phyloP scores from a whole-genome alignment of 2,113 vertebrate genomes.

The Tachuris rubrigastra region DNA sequence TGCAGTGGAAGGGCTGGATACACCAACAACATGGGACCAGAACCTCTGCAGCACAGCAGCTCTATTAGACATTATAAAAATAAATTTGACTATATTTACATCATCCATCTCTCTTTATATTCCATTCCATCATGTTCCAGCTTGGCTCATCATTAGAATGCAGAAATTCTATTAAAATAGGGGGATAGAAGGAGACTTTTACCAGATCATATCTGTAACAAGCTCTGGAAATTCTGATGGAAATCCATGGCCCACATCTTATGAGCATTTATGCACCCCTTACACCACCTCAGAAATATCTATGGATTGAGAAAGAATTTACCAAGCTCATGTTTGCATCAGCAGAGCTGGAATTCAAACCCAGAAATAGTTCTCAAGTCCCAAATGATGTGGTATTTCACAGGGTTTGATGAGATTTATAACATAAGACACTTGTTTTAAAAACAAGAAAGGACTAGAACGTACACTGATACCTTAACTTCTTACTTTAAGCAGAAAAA shows the following conservation, averaged over 20 bases:
- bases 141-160: neutral
- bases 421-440: neutral
- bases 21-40: too few species aligned
- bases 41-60: neutral
- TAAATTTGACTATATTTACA: neutral
- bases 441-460: neutral
- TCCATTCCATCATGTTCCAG: rapidly evolving
- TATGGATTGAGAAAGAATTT: neutral
- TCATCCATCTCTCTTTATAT: neutral
- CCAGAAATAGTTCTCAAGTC: neutral
- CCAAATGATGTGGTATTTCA: neutral
- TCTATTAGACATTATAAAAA: neutral
- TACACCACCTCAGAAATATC: neutral
- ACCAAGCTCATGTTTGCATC: neutral
- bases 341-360: neutral
- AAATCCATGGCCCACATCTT: neutral
- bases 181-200: neutral
- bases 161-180: neutral
- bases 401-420: neutral
- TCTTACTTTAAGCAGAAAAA: neutral
- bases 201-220: neutral
- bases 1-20: neutral
- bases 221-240: neutral
- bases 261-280: rapidly evolving
- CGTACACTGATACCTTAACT: neutral